Base-by-base conservation (phyloP, 2,888 invertebrate genomes). In the Euplagia quadripunctaria region DNA sequence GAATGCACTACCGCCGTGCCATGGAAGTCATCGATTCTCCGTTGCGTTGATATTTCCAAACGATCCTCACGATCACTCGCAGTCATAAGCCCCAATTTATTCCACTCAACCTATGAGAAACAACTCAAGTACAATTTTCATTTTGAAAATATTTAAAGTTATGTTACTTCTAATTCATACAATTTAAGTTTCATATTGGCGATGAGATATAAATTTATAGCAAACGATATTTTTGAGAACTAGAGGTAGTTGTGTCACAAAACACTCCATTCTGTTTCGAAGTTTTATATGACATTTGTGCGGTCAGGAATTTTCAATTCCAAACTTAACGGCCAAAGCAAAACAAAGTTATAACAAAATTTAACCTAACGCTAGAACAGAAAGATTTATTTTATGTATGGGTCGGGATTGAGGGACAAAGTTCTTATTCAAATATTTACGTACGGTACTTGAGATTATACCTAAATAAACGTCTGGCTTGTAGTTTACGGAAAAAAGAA, bases 291-390 rank as follows among this genome's bases (percentile, higher is more conserved):
- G 71, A 80, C 73, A 76, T 79, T 73, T 68, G 66, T 75, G 82
- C 72, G 80, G 85, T 78, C 78, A 82, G 78, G 78, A 82, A 82
- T 82, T 82, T 82, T 82, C 82, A 84, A 84, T 82, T 82, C 68
- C 52, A 79, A 82, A 84, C 82, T 84, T 78, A 78, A 74, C 80
- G 69, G 76, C 73, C 72, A 84, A 68, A 72, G 80, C 70, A 68
- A 84, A 78, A 82, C 80, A 84, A 82, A 82, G 80, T 80, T 80
- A 82, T 78, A 78, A 82, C 73, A 82, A 80, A 84, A 82, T 84
- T 75, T 82, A 78, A 80, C 72, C 65, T 80, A 75, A 80, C 74
- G 51, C 75, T 64, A 70, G 64, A 75, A 84, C 80, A 76, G 75
- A 80, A 68, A 63, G 82, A 80, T 70, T 74, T 76, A 73, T 82